These are phyloP conservation scores for Hormaphis cornu DNA, from an alignment of 1,140 invertebrate genomes.

Conservation along the genomic window DNA sequence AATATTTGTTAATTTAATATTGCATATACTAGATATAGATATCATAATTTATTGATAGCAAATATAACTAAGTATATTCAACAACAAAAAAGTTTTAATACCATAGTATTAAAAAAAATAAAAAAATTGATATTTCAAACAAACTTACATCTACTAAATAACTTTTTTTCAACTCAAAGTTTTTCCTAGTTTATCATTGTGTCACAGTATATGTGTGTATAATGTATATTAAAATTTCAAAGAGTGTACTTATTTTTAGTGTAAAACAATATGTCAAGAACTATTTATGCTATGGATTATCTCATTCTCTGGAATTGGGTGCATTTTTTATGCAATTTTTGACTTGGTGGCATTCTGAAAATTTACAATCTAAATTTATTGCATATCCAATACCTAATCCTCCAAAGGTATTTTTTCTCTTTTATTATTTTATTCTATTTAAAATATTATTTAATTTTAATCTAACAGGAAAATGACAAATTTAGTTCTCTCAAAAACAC, in stretches of 20 bases:
- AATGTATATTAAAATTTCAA: not conserved
- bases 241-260: not conserved
- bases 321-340: constrained; percentile 35
- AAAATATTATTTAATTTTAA: not conserved
- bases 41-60: no score
- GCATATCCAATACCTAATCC: constrained; percentile 27
- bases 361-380: constrained; percentile 30
- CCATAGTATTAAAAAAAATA: no score
- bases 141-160: no score
- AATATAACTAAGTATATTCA: no score
- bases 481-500: not conserved
- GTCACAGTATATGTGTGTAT: no score
- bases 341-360: constrained; percentile 34
- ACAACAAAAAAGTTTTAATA: no score
- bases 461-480: not conserved
- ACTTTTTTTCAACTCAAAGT: no score
- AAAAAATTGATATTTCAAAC: no score
- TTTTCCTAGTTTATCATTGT: no score
- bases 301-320: constrained; percentile 31
- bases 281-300: constrained; percentile 19
- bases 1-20: no score
- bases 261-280: not conserved
- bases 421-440: not conserved
- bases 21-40: no score
- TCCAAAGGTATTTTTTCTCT: not conserved